phyloP scores from a whole-genome alignment of 2,797 vertebrate species.

The Pitangus sulphuratus region DNA sequence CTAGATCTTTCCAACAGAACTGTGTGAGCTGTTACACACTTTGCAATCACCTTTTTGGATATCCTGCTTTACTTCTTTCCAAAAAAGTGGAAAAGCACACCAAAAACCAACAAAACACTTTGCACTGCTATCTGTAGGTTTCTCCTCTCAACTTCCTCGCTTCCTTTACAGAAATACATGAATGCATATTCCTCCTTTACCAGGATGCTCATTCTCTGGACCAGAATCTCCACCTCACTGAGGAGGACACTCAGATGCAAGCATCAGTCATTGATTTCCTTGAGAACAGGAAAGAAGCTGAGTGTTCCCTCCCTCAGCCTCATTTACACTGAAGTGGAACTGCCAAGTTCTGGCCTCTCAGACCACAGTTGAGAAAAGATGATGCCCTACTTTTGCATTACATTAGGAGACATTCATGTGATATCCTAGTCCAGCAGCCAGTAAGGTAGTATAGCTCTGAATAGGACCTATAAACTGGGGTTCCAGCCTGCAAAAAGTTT shows the following conservation, averaged over 20 bases:
- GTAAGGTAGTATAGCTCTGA: not conserved
- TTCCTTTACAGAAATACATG: not conserved
- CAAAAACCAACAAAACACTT: not conserved
- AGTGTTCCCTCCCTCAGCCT: not conserved
- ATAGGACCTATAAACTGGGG: not conserved
- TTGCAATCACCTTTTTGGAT: not conserved
- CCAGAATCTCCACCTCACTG: not conserved
- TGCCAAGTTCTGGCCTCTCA: not conserved
- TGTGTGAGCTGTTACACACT: not conserved
- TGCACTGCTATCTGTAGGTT: not conserved
- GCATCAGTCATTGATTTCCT: not conserved
- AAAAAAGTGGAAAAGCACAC: not conserved
- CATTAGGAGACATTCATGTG: not conserved
- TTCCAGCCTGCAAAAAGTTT: not conserved
- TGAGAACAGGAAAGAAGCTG: fast-evolving
- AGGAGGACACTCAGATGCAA: not conserved
- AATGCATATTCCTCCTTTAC: not conserved
- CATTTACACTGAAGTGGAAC: not conserved
- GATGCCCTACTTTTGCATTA: not conserved
- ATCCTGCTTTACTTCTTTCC: not conserved
- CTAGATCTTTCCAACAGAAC: not conserved
- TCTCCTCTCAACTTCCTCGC: not conserved
- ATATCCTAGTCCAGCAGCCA: not conserved
- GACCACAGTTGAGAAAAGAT: not conserved
- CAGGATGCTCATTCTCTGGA: not conserved